phyloP scores from a whole-genome alignment of 1,140 invertebrate species.

The Physella acuta region DNA sequence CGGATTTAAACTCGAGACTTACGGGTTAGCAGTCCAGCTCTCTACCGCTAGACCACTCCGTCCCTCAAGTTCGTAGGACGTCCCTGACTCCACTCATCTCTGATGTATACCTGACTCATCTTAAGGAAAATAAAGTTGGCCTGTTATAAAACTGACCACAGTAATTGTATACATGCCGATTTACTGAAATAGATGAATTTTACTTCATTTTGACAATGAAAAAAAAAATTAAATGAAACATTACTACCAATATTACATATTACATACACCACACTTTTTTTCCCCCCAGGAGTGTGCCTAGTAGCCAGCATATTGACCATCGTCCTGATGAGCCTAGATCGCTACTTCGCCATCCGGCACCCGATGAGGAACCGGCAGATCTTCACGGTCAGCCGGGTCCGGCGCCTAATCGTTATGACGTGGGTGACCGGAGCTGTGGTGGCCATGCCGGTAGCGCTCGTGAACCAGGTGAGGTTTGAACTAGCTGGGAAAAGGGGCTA shows the following conservation, averaged over 20 bases:
- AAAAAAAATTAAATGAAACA: too few relatives aligned
- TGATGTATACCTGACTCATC: too few relatives aligned
- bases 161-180: too few relatives aligned
- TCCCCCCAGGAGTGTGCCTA: conserved; percentile 43
- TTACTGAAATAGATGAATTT: too few relatives aligned
- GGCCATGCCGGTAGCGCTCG: conserved; percentile 43
- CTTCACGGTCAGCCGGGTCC: conserved; percentile 35
- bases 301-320: conserved; percentile 51
- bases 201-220: too few relatives aligned
- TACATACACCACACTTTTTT: too few relatives aligned
- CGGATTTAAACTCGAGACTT: too few relatives aligned
- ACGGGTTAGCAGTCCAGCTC: too few relatives aligned
- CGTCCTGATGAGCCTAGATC: conserved; percentile 47
- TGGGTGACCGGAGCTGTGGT: conserved; percentile 41
- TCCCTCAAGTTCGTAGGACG: too few relatives aligned
- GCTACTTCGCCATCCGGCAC: conserved; percentile 49
- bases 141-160: not conserved
- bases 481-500: not conserved
- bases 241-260: too few relatives aligned
- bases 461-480: conserved; percentile 29
- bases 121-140: not conserved
- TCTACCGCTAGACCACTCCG: too few relatives aligned
- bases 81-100: too few relatives aligned
- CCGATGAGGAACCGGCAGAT: conserved; percentile 47
- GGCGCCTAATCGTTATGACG: conserved; percentile 37